Evolutionary conservation across 2,888 invertebrate species (phyloP).

Genomic region (Lobophora halterata): DNA sequence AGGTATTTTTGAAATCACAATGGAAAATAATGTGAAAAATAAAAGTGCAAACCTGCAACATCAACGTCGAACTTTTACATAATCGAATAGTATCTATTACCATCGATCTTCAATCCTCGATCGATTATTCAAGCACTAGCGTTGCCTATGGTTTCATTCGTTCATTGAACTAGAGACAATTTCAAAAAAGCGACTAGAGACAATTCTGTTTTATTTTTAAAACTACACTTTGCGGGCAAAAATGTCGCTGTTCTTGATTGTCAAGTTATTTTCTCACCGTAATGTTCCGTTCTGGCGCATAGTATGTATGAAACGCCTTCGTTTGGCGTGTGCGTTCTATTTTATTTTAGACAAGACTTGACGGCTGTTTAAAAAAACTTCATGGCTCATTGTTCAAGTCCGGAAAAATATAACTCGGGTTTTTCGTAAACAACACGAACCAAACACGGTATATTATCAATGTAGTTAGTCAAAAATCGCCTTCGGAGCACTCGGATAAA

Average conservation of each 20-base stretch:
- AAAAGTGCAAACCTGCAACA: too few species aligned
- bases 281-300: slow-evolving; percentile 80
- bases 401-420: slow-evolving; percentile 56
- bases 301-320: slow-evolving; percentile 77
- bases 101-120: slow-evolving; percentile 4
- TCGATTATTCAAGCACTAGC: slow-evolving; percentile 2
- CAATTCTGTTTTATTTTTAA: slow-evolving; percentile 57
- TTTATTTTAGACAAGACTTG: slow-evolving; percentile 78
- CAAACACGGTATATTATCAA: slow-evolving; percentile 67
- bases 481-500: slow-evolving; percentile 49
- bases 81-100: too few species aligned
- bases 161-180: slow-evolving; percentile 47
- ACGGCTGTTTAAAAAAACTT: slow-evolving; percentile 72
- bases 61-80: too few species aligned
- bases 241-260: slow-evolving; percentile 80
- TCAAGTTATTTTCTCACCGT: slow-evolving; percentile 80
- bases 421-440: slow-evolving; percentile 72
- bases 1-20: too few species aligned
- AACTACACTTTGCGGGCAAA: slow-evolving; percentile 66
- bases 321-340: slow-evolving; percentile 77
- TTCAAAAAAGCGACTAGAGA: slow-evolving; percentile 42
- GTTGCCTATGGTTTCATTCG: slow-evolving; percentile 13
- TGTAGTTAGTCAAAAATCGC: slow-evolving; percentile 60
- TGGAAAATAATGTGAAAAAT: too few species aligned
- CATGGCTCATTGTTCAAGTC: slow-evolving; percentile 62